Evolutionary conservation across 1,140 invertebrate species (phyloP).

Genomic region (Aphaenogaster floridana): DNA sequence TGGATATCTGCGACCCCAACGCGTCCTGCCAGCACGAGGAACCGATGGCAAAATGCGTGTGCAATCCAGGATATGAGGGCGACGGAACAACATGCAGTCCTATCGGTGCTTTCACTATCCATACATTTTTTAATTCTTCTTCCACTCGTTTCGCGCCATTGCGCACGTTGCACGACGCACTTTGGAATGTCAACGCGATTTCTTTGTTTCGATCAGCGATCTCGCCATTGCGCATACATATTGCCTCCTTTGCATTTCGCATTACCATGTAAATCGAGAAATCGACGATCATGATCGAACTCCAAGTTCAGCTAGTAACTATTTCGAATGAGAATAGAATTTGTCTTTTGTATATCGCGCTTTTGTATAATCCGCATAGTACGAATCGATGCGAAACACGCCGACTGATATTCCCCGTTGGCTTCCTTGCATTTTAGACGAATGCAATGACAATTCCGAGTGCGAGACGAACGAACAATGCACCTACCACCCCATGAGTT

Average conservation of each 20-base stretch:
- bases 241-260: slow-evolving; percentile 46
- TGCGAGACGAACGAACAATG: slow-evolving; percentile 94
- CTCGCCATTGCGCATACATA: slow-evolving; percentile 27
- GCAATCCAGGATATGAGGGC: slow-evolving; percentile 92
- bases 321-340: slow-evolving; percentile 16
- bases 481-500: slow-evolving; percentile 87
- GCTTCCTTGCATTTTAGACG: slow-evolving; percentile 82
- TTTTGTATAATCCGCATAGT: neutral
- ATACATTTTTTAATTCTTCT: slow-evolving; percentile 54
- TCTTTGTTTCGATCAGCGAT: slow-evolving; percentile 12
- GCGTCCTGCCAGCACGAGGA: slow-evolving; percentile 92
- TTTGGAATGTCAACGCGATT: slow-evolving; percentile 47
- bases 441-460: slow-evolving; percentile 90
- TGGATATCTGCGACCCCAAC: slow-evolving; percentile 92
- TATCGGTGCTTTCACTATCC: slow-evolving; percentile 85
- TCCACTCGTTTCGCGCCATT: slow-evolving; percentile 14
- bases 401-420: neutral
- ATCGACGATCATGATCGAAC: neutral
- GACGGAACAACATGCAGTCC: slow-evolving; percentile 91
- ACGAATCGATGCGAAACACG: neutral
- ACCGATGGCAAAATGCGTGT: slow-evolving; percentile 90
- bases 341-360: neutral
- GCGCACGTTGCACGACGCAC: slow-evolving; percentile 18
- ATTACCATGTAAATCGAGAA: slow-evolving; percentile 45
- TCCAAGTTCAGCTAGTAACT: slow-evolving; percentile 5